phyloP scores from a whole-genome alignment of 64 coral and sea anemone genomes.

The Acropora tenuis region DNA sequence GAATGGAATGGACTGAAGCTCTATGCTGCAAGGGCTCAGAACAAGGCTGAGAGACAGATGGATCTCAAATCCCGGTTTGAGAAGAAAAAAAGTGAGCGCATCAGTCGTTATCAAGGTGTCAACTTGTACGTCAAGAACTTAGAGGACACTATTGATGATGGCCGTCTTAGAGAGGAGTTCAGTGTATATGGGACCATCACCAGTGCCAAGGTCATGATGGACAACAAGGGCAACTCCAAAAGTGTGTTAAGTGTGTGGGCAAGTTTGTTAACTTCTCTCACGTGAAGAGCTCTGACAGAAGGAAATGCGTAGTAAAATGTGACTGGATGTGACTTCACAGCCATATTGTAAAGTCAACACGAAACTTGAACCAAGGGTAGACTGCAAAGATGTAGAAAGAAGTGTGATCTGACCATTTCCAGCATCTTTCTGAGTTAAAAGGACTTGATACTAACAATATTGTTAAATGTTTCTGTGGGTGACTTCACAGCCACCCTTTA shows the following conservation, averaged over 20 bases:
- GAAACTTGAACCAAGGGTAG: no score
- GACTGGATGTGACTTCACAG: no score
- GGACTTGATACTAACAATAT: no score
- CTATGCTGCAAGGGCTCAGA: conserved; percentile 90
- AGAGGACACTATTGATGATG: conserved; percentile 94
- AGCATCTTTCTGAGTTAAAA: no score
- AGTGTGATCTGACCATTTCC: no score
- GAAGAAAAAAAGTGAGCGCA: conserved; percentile 84
- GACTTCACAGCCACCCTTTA: no score
- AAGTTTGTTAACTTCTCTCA: no score
- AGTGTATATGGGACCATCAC: conserved; percentile 89
- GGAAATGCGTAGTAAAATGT: no score
- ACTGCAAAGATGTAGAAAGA: no score
- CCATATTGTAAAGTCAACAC: no score
- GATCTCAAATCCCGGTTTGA: conserved; percentile 88
- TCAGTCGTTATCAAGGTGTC: conserved; percentile 94
- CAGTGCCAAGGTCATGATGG: conserved; percentile 98
- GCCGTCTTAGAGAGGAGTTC: conserved; percentile 85
- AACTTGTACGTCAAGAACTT: conserved; percentile 98
- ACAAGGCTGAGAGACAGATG: conserved; percentile 84
- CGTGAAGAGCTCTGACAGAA: no score
- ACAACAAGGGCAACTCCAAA: conserved; percentile 92
- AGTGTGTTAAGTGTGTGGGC: conserved; percentile 9
- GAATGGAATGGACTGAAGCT: conserved; percentile 78
- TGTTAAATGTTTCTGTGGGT: no score